Evolutionary conservation across 2,113 vertebrate species (phyloP).

Genomic region (Calidris pugnax): DNA sequence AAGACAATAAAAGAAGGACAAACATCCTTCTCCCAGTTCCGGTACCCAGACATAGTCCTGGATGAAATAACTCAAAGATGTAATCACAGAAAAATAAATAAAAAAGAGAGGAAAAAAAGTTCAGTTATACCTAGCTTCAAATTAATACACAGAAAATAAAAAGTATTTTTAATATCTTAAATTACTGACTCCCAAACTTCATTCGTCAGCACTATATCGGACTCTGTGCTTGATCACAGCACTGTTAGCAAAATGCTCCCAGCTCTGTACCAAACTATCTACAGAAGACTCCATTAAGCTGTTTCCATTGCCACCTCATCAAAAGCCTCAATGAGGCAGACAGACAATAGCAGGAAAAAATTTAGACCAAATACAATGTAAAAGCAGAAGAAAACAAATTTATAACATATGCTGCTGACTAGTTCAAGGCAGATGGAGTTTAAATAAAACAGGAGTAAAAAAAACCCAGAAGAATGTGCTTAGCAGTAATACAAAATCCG

Average conservation of each 20-base stretch:
- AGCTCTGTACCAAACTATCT: background rate
- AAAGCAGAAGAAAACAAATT: background rate
- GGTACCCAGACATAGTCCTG: background rate
- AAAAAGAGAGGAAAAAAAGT: too few relatives aligned
- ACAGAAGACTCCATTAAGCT: background rate
- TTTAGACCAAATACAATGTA: background rate
- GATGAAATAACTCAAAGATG: background rate
- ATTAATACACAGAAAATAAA: background rate
- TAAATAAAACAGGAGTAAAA: background rate
- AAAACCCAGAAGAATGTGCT: background rate
- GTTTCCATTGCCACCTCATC: background rate
- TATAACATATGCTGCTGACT: background rate
- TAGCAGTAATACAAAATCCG: background rate
- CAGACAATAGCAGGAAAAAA: background rate
- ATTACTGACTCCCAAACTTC: background rate
- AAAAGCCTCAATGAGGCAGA: background rate
- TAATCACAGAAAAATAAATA: background rate
- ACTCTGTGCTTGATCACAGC: background rate
- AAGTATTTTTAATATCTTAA: background rate
- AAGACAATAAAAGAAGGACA: background rate
- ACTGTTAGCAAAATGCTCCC: background rate
- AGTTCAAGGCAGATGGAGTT: background rate
- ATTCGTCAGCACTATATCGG: background rate
- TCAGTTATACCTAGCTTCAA: background rate
- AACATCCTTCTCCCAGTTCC: background rate